These are phyloP conservation scores for Coracias cyanogaster DNA, from an alignment of 2,797 vertebrate species.

Conservation along the genomic window DNA sequence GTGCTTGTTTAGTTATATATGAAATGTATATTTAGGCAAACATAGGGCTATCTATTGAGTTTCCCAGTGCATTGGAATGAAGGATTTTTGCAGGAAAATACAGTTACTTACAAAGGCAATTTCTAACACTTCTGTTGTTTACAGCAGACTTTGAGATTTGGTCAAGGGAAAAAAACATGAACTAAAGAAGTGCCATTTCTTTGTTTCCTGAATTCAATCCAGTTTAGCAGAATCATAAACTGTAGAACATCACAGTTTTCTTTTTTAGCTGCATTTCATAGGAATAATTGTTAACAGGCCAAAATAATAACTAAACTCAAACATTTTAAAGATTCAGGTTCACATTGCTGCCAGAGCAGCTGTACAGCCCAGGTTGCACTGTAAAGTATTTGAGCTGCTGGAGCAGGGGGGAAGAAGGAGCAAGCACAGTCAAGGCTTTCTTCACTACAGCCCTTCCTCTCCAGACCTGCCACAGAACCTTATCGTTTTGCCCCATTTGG, in stretches of 20 bases:
- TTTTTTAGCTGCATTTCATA: not conserved
- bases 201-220: not conserved
- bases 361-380: not conserved
- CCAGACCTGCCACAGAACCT: not conserved
- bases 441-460: not conserved
- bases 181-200: not conserved
- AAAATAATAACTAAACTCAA: not conserved
- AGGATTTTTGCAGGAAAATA: conserved; percentile 9
- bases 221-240: conserved; percentile 1
- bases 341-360: not conserved
- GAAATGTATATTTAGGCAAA: not conserved
- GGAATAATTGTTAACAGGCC: not conserved
- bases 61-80: not conserved
- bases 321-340: not conserved
- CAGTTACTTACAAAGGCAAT: not conserved
- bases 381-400: not conserved
- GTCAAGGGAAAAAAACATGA: not conserved
- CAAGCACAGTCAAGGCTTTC: not conserved
- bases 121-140: conserved; percentile 5
- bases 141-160: conserved; percentile 9
- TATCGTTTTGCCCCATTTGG: not conserved
- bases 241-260: not conserved
- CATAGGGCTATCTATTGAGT: not conserved
- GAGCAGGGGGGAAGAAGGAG: not conserved
- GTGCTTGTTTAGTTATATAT: not conserved